Evolutionary conservation across 2,113 vertebrate species (phyloP), one percentile per base, ranked within the genome.

Genomic region (Athene noctua): DNA sequence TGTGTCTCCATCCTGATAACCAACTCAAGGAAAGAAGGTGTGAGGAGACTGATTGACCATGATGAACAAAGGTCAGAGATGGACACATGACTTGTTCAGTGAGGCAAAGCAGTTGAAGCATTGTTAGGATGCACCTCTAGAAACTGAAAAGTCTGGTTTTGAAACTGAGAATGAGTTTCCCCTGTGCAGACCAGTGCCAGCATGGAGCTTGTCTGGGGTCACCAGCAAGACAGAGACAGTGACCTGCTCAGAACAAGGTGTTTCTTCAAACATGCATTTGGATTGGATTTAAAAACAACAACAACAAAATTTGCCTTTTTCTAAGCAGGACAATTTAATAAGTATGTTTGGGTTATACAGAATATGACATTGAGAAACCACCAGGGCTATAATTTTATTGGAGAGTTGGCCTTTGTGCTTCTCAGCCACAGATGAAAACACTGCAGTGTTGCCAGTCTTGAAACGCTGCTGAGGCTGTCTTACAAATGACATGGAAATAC

Each of bases 401-500:
- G 11, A 68, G 40, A 66, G 3, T 1, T 74, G 46, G 34, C 15
- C 58, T 91, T 84, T 70, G 54, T 58, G 9, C 54, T 84, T 84
- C 21, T 34, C 57, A 84, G 55, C 11, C 55, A 27, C 57, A 63
- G 23, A 55, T 44, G 72, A 90, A 92, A 91, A 79, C 49, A n/a
- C 47, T 81, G 42, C 0, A 2, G 20, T 62, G 34, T 52, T 86
- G 47, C 62, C 59, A 80, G 67, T 66, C 81, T 65, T 94, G 74
- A 94, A 95, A 79, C 85, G 46, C 74, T 89, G n/a, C 66, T 61
- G 66, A 79, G 40, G 3, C 66, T 91, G 44, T 88, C 59, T 85
- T 92, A 85, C 47, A 94, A 96, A 88, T 77, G 22, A 49, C 65
- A 92, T 87, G 65, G 66, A 94, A 93, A 90, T 86, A 49, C 30